Conservation (phyloP, 1,140 invertebrate genomes). For the Ditylenchus dipsaci region DNA sequence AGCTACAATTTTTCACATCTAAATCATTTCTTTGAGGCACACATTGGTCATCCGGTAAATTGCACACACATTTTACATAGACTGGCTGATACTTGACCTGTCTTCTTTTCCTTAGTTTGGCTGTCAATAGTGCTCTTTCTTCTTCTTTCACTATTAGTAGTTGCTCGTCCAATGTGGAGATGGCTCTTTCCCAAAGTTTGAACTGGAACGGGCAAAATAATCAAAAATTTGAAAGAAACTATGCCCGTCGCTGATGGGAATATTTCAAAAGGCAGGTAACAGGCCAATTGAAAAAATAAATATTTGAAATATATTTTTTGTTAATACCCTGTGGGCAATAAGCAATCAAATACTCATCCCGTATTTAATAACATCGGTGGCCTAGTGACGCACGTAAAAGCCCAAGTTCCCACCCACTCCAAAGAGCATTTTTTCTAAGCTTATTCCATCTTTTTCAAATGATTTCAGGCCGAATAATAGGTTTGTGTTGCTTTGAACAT, state of each 20-base stretch:
- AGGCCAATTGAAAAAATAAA: too few relatives aligned
- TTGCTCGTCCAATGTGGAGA: constrained; percentile 36
- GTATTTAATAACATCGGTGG: too few relatives aligned
- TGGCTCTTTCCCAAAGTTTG: constrained; percentile 48
- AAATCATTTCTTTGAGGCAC: constrained; percentile 57
- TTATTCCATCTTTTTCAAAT: too few relatives aligned
- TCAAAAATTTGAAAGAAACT: background rate
- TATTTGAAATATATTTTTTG: background rate
- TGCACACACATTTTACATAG: constrained; percentile 56
- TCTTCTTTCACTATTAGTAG: constrained; percentile 1
- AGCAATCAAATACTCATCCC: too few relatives aligned
- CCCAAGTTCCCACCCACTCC: too few relatives aligned
- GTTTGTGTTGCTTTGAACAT: too few relatives aligned
- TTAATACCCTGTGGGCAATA: too few relatives aligned
- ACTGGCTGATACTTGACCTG: constrained; percentile 52
- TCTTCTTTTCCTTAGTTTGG: constrained; percentile 29
- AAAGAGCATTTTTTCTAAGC: too few relatives aligned
- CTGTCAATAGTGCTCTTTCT: constrained; percentile 2
- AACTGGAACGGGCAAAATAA: constrained; percentile 53
- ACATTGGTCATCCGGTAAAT: constrained; percentile 49
- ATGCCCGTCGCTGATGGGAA: too few relatives aligned
- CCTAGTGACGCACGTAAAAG: too few relatives aligned
- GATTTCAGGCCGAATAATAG: too few relatives aligned
- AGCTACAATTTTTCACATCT: constrained; percentile 27
- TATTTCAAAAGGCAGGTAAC: too few relatives aligned